A percentile compares a stretch with the other conserved stretches of the same genome.
These are phyloP conservation scores for Lobophora halterata DNA, from an alignment of 2,888 invertebrate genomes.

Conservation along the genomic window DNA sequence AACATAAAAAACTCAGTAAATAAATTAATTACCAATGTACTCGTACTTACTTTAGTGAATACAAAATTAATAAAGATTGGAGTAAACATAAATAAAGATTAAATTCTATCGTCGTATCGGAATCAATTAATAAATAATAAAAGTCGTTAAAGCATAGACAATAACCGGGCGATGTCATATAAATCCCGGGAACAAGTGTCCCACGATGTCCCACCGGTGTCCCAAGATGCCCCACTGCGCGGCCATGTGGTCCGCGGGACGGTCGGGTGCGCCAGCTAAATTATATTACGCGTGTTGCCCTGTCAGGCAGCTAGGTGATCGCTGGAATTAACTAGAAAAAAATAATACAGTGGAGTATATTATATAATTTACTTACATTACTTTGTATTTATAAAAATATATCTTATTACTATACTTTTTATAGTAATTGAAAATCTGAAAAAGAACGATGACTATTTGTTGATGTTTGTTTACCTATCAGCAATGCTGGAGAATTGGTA, in stretches of 20 bases:
- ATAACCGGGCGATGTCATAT: slow-evolving; percentile 46
- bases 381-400: no score
- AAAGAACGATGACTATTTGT: no score
- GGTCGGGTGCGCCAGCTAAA: slow-evolving; percentile 44
- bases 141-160: slow-evolving; percentile 49
- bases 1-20: slow-evolving; percentile 27
- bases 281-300: slow-evolving; percentile 35
- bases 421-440: no score
- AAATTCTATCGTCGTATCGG: slow-evolving; percentile 43
- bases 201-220: slow-evolving; percentile 40
- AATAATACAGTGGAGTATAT: slow-evolving; percentile 1
- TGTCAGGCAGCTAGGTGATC: slow-evolving; percentile 24
- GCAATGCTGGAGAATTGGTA: not conserved
- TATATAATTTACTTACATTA: no score
- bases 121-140: slow-evolving; percentile 68
- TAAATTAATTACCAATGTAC: slow-evolving; percentile 31
- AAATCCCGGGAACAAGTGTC: slow-evolving; percentile 58
- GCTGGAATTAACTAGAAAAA: slow-evolving; percentile 3
- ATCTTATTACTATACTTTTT: no score
- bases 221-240: slow-evolving; percentile 29
- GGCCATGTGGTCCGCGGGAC: slow-evolving; percentile 29
- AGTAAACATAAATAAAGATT: slow-evolving; percentile 30
- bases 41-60: slow-evolving; percentile 25
- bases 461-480: not conserved
- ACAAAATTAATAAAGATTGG: slow-evolving; percentile 23